phyloP scores from a whole-genome alignment of 2,888 invertebrate species.

The Pollenia angustigena region DNA sequence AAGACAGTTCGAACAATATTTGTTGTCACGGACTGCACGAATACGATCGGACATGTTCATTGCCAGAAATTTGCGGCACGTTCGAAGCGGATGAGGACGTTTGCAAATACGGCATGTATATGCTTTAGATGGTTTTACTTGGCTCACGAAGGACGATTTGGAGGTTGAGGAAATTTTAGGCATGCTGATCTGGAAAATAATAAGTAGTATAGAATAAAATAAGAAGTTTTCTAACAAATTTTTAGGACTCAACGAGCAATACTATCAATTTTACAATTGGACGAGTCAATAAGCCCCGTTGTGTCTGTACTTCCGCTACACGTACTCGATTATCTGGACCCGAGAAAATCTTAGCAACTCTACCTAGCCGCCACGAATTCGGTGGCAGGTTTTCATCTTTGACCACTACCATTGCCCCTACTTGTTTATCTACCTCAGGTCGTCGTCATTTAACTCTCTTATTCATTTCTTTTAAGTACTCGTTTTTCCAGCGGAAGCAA shows the following conservation, averaged over 20 bases:
- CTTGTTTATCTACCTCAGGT: background rate
- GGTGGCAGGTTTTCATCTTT: too few species aligned
- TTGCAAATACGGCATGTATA: conserved; percentile 10
- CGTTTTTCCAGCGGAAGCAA: too few species aligned
- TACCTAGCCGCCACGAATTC: too few species aligned
- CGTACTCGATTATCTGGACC: conserved; percentile 4
- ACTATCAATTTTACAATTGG: too few species aligned
- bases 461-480: too few species aligned
- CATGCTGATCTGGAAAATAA: too few species aligned
- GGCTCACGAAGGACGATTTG: background rate
- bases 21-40: conserved; percentile 1
- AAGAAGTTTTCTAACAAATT: too few species aligned
- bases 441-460: background rate
- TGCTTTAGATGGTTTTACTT: background rate
- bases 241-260: background rate
- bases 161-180: too few species aligned
- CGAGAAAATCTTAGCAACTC: background rate
- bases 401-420: too few species aligned
- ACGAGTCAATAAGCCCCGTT: background rate
- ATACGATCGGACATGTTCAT: conserved; percentile 26
- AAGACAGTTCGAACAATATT: conserved; percentile 33
- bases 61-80: conserved; percentile 9
- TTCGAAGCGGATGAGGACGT: background rate
- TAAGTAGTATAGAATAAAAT: too few species aligned
- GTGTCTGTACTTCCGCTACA: background rate